A percentile compares a stretch with the other conserved stretches of the same genome.
Evolutionary conservation across 1,140 invertebrate species (phyloP).

Genomic region (Drosophila tani): DNA sequence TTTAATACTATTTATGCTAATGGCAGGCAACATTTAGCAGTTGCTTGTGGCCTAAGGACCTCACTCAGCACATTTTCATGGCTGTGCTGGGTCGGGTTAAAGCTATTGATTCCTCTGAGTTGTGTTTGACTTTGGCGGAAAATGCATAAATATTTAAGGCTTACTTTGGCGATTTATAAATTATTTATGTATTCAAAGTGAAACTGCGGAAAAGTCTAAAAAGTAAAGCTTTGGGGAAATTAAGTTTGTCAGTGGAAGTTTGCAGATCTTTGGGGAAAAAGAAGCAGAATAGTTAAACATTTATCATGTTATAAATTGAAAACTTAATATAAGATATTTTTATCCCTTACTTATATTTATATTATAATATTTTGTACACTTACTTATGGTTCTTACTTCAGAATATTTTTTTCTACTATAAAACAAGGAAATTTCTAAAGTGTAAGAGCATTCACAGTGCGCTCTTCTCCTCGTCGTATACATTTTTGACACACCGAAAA

Average conservation of each 20-base stretch:
- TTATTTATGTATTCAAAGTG: constrained; percentile 24
- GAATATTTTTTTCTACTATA: too few relatives aligned
- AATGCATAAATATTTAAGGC: constrained; percentile 35
- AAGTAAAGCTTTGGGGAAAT: constrained; percentile 19
- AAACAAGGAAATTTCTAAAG: background rate
- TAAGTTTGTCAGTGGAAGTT: background rate
- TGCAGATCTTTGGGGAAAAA: background rate
- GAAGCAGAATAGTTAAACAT: background rate
- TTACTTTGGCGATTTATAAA: constrained; percentile 26
- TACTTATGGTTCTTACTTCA: background rate
- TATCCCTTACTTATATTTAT: too few relatives aligned
- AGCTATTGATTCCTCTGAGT: constrained; percentile 28
- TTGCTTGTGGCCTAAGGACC: constrained; percentile 36
- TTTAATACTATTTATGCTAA: constrained; percentile 58
- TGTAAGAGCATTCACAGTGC: background rate
- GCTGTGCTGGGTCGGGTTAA: background rate
- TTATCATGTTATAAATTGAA: too few relatives aligned
- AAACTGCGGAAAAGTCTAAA: constrained; percentile 16
- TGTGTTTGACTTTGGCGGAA: background rate
- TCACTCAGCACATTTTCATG: constrained; percentile 20
- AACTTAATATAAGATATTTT: too few relatives aligned
- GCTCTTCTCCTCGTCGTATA: too few relatives aligned
- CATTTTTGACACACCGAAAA: background rate
- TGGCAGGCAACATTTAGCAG: constrained; percentile 50
- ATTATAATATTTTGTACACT: background rate